A percentile compares a stretch with the other conserved stretches of the same genome.
phyloP scores from a whole-genome alignment of 1,140 invertebrate genomes.

The Pomacea maculata region DNA sequence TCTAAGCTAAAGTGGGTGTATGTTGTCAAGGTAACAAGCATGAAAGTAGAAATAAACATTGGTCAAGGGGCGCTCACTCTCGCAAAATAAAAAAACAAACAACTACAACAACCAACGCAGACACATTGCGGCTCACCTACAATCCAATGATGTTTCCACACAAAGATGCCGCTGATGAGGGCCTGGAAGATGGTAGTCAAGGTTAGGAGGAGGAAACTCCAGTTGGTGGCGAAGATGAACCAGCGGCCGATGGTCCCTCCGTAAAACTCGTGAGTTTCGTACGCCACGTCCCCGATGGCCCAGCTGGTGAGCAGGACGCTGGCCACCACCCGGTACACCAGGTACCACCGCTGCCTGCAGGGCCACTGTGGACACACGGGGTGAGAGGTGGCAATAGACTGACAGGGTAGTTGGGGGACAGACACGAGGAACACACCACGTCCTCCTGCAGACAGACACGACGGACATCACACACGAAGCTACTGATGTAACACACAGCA shows the following conservation, averaged over 20 bases:
- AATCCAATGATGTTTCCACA: conserved; percentile 37
- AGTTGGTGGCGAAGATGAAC: conserved; percentile 60
- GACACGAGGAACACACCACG: too few species aligned
- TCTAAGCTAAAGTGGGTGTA: too few species aligned
- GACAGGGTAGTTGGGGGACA: too few species aligned
- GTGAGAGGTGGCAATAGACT: too few species aligned
- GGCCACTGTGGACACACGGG: conserved; percentile 49
- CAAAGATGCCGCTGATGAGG: conserved; percentile 39
- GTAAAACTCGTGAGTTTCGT: conserved; percentile 52
- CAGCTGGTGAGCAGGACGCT: conserved; percentile 43
- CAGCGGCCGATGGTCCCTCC: conserved; percentile 43
- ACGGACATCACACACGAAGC: too few species aligned
- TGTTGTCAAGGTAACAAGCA: too few species aligned
- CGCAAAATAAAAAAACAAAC: too few species aligned
- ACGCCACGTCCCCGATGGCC: conserved; percentile 46
- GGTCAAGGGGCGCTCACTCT: too few species aligned
- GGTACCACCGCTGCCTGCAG: conserved; percentile 41
- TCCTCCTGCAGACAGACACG: too few species aligned
- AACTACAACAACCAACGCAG: too few species aligned
- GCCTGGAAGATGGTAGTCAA: conserved; percentile 45
- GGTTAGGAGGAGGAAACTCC: conserved; percentile 52
- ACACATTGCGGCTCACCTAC: conserved; percentile 36
- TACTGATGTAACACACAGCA: too few species aligned
- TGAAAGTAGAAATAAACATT: too few species aligned
- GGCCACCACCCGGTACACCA: conserved; percentile 42